Base-by-base conservation (phyloP, 2,888 invertebrate genomes). In the Synanthedon formicaeformis region DNA sequence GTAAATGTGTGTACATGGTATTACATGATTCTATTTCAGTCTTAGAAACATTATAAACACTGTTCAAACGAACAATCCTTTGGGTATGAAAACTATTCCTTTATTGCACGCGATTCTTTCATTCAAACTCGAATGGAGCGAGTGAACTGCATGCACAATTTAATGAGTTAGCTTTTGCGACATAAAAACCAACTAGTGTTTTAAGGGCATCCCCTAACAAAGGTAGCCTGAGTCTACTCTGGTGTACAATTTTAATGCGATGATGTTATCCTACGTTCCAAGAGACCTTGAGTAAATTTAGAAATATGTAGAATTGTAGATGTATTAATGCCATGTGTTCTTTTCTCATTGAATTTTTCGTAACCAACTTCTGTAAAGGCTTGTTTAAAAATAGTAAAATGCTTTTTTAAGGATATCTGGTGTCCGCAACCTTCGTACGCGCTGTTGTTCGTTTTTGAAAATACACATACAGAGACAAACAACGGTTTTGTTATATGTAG, bases 271-370 rank as follows among this genome's bases (percentile, higher is more conserved):
- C 62, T 58, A 51, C 51, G 54, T 56, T 34, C 51, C 50, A 52
- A 45, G 55, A 59, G 60, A 63, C 69, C 66, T 65, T 72, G 71
- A 71, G 70, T 72, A 64, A 54, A 56, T 66, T 65, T 64, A 65
- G 57, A 56, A 60, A 58, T 64, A 65, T 23, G 23, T 23, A 23
- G 23, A 23, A 23, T 23, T 23, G 23, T 23, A 23, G 5, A 23
- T 1, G 1, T 23, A 23, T 23, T 23, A 5, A 23, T 23, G 4
- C 23, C 23, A n/a, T 4, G 18, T 23, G 18, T 23, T 23, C 4
- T 23, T 23, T 23, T 4, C n/a, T 23, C 18, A 23, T 23, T 23
- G 4, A 4, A 23, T 23, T 23, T 23, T 23, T 23, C 18, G 18
- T 23, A 23, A 23, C 18, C 18, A 23, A 23, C 18, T 23, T 23